Evolutionary conservation across 2,888 invertebrate genomes (phyloP).

Genomic region (Pecten maximus): DNA sequence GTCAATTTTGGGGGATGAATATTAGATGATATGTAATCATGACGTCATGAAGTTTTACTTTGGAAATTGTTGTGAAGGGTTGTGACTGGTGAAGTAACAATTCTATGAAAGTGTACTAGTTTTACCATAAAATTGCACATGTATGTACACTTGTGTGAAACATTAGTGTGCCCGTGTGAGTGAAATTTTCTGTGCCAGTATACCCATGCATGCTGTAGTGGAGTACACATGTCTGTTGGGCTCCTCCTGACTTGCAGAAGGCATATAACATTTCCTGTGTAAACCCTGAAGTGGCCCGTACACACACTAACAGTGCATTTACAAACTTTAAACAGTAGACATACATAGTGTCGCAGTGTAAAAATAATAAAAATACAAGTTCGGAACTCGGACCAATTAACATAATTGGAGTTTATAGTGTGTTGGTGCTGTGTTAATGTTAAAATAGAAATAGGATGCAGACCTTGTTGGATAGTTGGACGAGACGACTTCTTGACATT

Average conservation of each 20-base stretch:
- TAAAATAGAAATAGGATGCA: background rate
- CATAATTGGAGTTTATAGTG: background rate
- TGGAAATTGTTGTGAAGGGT: no score
- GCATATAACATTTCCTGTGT: background rate
- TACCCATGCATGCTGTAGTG: no score
- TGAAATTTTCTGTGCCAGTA: background rate
- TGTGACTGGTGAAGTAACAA: no score
- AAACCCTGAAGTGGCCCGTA: background rate
- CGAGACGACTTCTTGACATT: background rate
- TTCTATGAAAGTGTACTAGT: background rate
- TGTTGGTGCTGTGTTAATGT: background rate
- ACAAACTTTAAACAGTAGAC: background rate
- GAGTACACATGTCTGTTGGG: no score
- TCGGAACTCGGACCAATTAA: background rate
- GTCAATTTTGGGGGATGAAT: no score
- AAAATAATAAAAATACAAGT: background rate
- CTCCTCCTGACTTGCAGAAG: background rate
- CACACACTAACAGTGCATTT: background rate
- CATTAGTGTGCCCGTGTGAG: background rate
- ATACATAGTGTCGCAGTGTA: background rate
- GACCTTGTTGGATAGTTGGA: background rate
- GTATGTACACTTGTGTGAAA: background rate
- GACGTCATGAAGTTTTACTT: no score
- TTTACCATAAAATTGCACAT: background rate
- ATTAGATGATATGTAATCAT: no score